Evolutionary conservation across 2,888 invertebrate genomes (phyloP).

Genomic region (Sturmia bella): DNA sequence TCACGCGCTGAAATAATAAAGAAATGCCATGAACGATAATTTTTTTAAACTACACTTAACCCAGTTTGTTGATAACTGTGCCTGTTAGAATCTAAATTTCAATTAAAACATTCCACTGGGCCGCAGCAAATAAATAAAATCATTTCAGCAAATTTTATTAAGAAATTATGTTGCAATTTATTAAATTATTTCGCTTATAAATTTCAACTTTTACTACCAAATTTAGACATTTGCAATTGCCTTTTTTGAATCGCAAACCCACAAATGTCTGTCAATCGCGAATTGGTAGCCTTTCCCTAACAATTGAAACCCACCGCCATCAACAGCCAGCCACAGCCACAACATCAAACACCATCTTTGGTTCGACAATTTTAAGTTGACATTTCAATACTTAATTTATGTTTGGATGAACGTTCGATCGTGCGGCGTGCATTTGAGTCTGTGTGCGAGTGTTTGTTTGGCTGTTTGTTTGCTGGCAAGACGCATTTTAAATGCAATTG

Average conservation of each 20-base stretch:
- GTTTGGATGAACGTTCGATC: neutral
- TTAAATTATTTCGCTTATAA: neutral
- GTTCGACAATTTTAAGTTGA: slow-evolving; percentile 21
- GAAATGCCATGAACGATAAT: too few relatives aligned
- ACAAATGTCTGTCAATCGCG: slow-evolving; percentile 48
- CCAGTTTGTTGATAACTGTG: too few relatives aligned
- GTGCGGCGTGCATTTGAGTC: neutral
- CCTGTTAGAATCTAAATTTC: too few relatives aligned
- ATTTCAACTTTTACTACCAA: slow-evolving; percentile 32
- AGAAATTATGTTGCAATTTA: slow-evolving; percentile 19
- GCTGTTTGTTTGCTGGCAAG: slow-evolving; percentile 16
- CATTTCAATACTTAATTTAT: slow-evolving; percentile 54
- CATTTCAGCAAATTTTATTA: neutral
- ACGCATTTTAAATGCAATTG: slow-evolving; percentile 54
- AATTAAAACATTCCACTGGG: neutral
- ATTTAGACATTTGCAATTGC: slow-evolving; percentile 2
- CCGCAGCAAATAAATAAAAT: neutral
- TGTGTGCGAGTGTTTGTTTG: slow-evolving; percentile 25
- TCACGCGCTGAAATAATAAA: too few relatives aligned
- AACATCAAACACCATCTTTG: slow-evolving; percentile 44
- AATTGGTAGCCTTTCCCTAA: slow-evolving; percentile 31
- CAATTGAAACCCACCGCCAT: slow-evolving; percentile 32
- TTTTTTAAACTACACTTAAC: too few relatives aligned
- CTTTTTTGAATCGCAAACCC: slow-evolving; percentile 17
- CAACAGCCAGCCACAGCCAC: neutral